Percentiles rank a stretch among this genome's conserved stretches.
phyloP scores from a whole-genome alignment of 2,797 vertebrate species.

The Nannoperca australis region DNA sequence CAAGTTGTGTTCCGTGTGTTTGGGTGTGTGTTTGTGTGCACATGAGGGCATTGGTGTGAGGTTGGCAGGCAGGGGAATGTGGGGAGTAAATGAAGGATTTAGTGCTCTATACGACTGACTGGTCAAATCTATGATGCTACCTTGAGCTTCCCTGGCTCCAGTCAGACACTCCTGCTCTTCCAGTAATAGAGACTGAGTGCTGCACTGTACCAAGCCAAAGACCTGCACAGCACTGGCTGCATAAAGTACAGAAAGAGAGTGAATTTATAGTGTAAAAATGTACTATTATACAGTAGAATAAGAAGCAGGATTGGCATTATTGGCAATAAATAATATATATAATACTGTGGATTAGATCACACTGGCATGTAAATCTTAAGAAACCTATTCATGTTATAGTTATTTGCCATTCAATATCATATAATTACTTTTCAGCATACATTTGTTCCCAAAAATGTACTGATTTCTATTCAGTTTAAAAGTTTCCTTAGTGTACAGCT shows the following conservation, averaged over 20 bases:
- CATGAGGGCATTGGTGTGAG: conserved; percentile 49
- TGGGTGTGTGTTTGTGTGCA: conserved; percentile 42
- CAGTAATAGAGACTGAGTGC: conserved; percentile 79
- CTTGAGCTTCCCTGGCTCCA: conserved; percentile 77
- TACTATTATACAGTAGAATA: neutral
- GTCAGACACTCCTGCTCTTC: conserved; percentile 63
- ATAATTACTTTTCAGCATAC: neutral
- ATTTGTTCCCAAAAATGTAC: neutral
- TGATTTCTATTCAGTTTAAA: neutral
- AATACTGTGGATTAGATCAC: neutral
- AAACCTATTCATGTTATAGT: neutral
- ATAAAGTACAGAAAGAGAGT: neutral
- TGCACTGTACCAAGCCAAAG: conserved; percentile 38
- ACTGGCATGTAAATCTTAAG: no score
- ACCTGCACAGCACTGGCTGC: conserved; percentile 21
- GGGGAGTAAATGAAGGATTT: conserved; percentile 82
- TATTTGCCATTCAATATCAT: neutral
- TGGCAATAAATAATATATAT: neutral
- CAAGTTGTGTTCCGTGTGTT: conserved; percentile 19
- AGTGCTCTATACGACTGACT: conserved; percentile 79
- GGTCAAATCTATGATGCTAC: conserved; percentile 81
- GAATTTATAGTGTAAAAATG: neutral
- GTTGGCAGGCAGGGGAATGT: conserved; percentile 60
- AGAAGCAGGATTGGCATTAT: neutral
- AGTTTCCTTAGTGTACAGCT: neutral